Evolutionary conservation across 1,140 invertebrate genomes (phyloP), one percentile per base, ranked within the genome.

Genomic region (Nixonia krombeini): DNA sequence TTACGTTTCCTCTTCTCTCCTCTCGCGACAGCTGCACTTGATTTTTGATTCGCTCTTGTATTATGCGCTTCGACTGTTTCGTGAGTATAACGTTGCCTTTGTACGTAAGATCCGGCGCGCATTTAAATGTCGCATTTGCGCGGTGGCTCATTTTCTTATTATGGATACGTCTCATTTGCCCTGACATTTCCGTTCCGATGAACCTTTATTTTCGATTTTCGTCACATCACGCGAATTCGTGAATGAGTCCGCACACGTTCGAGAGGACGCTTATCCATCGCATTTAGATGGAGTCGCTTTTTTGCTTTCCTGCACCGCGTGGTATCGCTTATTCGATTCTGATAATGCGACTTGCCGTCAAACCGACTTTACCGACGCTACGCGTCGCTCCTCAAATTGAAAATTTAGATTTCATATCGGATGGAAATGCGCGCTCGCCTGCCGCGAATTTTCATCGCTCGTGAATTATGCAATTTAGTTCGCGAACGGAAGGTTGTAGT

Each of bases 141-240:
- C n/a, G n/a, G n/a, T n/a, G n/a, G n/a, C n/a, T n/a, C n/a, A n/a
- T 29, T 29, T 29, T 5, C 28, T 6, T 29, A 29, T 29, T 29
- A 29, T n/a, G 28, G 28, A 29, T 29, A 29, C 9, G 28, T 9
- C 28, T 29, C 28, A 9, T 29, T 29, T n/a, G 10, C 28, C 7
- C 28, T 29, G 28, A 29, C 28, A 29, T 29, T 29, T 29, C 28
- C 28, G 28, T 29, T 9, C 7, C 28, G 28, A 29, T 29, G 28
- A 29, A 29, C 28, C 9, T 46, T 50, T 23, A 21, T 59, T 59
- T 61, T 35, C 49, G 42, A 52, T 52, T 47, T 52, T 61, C 38
- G 57, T 61, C 57, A 46, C 47, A 41, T 33, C 15, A 29, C 10
- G 9, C 9, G 9, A n/a, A n/a, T 29, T 29, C 28, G 28, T 29